phyloP scores from a whole-genome alignment of 2,888 invertebrate species.

The Asteroscopus sphinx region DNA sequence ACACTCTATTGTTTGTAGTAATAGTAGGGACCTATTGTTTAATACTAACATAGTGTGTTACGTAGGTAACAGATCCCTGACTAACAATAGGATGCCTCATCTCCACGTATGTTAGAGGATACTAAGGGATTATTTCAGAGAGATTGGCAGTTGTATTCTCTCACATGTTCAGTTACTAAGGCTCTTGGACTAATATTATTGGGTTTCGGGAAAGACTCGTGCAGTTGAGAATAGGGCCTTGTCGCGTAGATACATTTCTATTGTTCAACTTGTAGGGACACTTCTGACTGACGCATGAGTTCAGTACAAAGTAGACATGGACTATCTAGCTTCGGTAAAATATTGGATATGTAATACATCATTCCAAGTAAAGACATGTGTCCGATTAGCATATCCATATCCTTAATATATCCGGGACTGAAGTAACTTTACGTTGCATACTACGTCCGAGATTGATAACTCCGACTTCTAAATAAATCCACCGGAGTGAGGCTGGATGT shows the following conservation, averaged over 20 bases:
- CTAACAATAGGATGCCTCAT: conserved; percentile 36
- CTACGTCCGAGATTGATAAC: too few species aligned
- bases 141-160: conserved; percentile 16
- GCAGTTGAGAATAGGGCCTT: neutral
- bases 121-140: conserved; percentile 17
- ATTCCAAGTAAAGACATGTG: too few species aligned
- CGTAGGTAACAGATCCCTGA: conserved; percentile 9
- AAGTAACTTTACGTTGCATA: too few species aligned
- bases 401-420: too few species aligned
- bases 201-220: neutral
- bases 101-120: conserved; percentile 2
- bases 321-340: too few species aligned
- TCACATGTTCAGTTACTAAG: conserved; percentile 7
- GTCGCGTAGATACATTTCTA: neutral
- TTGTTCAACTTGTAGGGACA: too few species aligned
- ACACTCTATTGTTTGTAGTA: conserved; percentile 30
- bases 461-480: too few species aligned
- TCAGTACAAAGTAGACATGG: too few species aligned
- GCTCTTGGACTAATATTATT: neutral
- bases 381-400: too few species aligned
- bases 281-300: too few species aligned
- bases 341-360: too few species aligned
- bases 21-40: conserved; percentile 32
- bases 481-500: too few species aligned
- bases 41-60: conserved; percentile 33